phyloP scores from a whole-genome alignment of 2,888 invertebrate genomes.

The Leptinotarsa peninsularis region DNA sequence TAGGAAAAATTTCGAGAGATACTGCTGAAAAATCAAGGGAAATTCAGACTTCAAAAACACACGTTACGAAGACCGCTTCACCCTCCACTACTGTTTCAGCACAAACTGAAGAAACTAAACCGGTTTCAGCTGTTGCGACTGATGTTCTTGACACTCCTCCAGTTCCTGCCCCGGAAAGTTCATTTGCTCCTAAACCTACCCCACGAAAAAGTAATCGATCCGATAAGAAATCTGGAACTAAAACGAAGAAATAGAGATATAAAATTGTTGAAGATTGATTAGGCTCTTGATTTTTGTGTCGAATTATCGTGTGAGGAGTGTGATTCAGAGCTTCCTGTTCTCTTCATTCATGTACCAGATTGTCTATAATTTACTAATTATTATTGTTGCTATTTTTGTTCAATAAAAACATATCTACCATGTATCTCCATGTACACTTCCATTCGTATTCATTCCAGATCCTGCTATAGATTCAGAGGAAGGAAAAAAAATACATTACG shows the following conservation, averaged over 20 bases:
- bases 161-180: constrained; percentile 36
- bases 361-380: constrained; percentile 3
- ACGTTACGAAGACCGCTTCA: constrained; percentile 64
- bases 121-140: constrained; percentile 42
- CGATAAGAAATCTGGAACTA: constrained; percentile 53
- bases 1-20: neutral
- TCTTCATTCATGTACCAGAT: constrained; percentile 1
- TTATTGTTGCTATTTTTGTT: constrained; percentile 9
- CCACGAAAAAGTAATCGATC: constrained; percentile 62
- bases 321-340: constrained; percentile 3
- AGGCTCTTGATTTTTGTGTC: constrained; percentile 2
- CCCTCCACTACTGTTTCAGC: constrained; percentile 51
- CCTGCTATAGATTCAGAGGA: neutral
- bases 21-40: neutral
- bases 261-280: neutral
- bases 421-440: neutral
- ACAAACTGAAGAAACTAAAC: constrained; percentile 51
- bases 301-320: neutral
- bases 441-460: neutral
- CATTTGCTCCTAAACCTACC: constrained; percentile 54
- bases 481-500: too few species aligned
- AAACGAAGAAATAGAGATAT: constrained; percentile 52
- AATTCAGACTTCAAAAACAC: constrained; percentile 38
- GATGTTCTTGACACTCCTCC: constrained; percentile 47
- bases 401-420: constrained; percentile 1